phyloP scores from a whole-genome alignment of 2,797 vertebrate species.

The Tapirus indicus region DNA sequence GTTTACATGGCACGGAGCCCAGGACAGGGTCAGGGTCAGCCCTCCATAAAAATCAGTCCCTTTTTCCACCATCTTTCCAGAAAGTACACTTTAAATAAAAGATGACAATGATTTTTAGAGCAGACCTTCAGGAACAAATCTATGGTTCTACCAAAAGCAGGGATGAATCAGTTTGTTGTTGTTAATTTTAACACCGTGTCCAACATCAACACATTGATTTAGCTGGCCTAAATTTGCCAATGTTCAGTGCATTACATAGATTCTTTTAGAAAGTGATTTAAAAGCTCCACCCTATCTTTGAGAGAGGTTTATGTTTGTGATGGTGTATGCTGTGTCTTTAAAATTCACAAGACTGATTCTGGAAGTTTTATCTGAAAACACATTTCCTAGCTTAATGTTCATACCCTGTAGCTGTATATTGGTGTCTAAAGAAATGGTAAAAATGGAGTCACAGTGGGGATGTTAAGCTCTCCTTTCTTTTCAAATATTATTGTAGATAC shows the following conservation, averaged over 20 bases:
- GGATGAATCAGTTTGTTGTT: not conserved
- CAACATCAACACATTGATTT: not conserved
- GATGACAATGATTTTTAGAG: not conserved
- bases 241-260: not conserved
- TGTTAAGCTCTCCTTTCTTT: not conserved
- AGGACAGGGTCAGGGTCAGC: not conserved
- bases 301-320: not conserved
- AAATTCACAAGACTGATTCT: not conserved
- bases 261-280: slow-evolving; percentile 6
- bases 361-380: not conserved
- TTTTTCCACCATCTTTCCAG: not conserved
- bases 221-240: not conserved
- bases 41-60: not conserved
- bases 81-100: not conserved
- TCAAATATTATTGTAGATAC: not conserved
- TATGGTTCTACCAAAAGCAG: not conserved
- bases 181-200: not conserved
- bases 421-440: not conserved
- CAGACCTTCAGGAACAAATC: not conserved
- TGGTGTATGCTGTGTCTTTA: not conserved
- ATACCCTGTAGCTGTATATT: not conserved
- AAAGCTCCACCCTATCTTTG: not conserved
- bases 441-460: not conserved
- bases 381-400: not conserved
- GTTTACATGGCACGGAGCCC: not conserved